A percentile compares a stretch with the other conserved stretches of the same genome.
Conservation (phyloP, 37 sponge, comb jelly and placozoan species). For the Halichondria panicea region DNA sequence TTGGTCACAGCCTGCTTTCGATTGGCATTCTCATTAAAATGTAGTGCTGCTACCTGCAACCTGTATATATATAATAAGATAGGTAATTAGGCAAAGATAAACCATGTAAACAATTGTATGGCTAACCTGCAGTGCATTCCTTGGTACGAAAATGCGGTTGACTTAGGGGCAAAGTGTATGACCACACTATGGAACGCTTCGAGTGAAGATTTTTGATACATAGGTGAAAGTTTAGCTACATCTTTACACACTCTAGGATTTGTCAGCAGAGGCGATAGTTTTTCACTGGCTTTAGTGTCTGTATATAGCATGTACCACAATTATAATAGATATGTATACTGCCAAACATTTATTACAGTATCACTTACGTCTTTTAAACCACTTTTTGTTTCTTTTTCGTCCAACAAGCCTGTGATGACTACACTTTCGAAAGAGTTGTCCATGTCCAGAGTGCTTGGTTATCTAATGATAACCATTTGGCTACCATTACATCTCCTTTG, state of each 20-base stretch:
- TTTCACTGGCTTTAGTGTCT: conserved; percentile 45
- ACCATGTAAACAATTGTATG: no score
- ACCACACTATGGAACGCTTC: conserved; percentile 52
- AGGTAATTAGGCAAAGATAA: no score
- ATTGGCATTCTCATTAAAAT: conserved; percentile 41
- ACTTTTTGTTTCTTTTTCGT: conserved; percentile 9
- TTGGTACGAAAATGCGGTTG: conserved; percentile 45
- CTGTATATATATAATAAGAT: no score
- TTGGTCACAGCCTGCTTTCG: conserved; percentile 29
- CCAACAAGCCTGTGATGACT: background rate
- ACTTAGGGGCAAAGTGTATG: conserved; percentile 55
- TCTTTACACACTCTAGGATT: background rate
- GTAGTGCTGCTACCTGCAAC: conserved; percentile 39
- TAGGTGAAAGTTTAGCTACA: conserved; percentile 13
- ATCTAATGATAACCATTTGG: conserved; percentile 42
- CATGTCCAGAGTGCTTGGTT: conserved; percentile 28
- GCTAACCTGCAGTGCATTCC: conserved; percentile 48
- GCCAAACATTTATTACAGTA: background rate
- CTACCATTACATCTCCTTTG: conserved; percentile 8
- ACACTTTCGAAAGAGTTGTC: background rate
- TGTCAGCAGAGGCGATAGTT: conserved; percentile 7
- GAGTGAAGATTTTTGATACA: conserved; percentile 34
- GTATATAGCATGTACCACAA: background rate
- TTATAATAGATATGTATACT: background rate
- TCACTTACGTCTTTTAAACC: conserved; percentile 36